phyloP scores from a whole-genome alignment of 2,888 invertebrate species.

The Xanthia icteritia region DNA sequence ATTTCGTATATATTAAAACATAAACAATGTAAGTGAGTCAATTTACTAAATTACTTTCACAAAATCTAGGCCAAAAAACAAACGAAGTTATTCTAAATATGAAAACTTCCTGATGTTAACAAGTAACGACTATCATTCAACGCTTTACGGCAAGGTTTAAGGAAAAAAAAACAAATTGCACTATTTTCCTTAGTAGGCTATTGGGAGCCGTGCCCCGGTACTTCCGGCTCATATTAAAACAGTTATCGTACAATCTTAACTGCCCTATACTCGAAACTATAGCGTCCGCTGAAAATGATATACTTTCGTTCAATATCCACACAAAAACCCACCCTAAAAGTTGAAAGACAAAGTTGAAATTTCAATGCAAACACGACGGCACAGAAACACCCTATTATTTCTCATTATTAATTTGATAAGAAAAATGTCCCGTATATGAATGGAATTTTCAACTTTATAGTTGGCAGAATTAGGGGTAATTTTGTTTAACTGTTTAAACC shows the following conservation, averaged over 20 bases:
- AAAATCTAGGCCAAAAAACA: neutral
- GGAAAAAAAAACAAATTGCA: conserved; percentile 80
- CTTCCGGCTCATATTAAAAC: conserved; percentile 90
- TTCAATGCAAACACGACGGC: conserved; percentile 42
- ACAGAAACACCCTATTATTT: conserved; percentile 80
- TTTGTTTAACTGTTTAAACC: conserved; percentile 46
- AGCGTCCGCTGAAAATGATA: conserved; percentile 86
- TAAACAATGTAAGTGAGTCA: neutral
- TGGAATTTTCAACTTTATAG: conserved; percentile 74
- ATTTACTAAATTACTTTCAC: neutral
- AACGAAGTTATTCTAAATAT: neutral
- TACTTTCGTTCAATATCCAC: conserved; percentile 76
- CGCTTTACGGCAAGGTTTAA: conserved; percentile 62
- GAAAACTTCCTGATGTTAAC: conserved; percentile 20
- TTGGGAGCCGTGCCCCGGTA: conserved; percentile 77
- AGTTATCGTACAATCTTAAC: conserved; percentile 89
- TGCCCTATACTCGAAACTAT: conserved; percentile 88
- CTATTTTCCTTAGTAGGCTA: conserved; percentile 81
- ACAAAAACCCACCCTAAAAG: conserved; percentile 74
- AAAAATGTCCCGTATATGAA: conserved; percentile 76
- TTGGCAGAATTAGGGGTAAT: conserved; percentile 56
- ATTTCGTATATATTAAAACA: no score
- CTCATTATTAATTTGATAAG: conserved; percentile 89
- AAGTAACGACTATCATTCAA: conserved; percentile 41
- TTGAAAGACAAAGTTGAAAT: conserved; percentile 67